Evolutionary conservation across 1,140 invertebrate genomes (phyloP), one percentile per base, ranked within the genome.

Genomic region (Drosophila pseudoananassae): DNA sequence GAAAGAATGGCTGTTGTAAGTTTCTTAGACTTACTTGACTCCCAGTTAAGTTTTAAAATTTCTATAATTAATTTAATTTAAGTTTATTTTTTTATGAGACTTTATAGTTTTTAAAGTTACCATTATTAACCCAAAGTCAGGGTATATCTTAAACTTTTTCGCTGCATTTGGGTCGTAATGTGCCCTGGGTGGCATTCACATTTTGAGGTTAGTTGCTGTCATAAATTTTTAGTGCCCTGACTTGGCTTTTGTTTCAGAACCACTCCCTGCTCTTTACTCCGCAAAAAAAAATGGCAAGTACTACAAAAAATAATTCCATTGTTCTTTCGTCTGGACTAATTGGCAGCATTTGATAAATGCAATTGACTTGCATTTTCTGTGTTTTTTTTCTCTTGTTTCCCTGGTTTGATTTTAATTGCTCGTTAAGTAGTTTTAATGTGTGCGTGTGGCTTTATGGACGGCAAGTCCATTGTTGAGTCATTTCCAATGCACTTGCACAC

Each of bases 161-260:
- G 23, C 55, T 43, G 61, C 82, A 64, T 57, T 76, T 64, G 33
- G 54, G 66, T 65, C 61, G 75, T 82, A 87, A 82, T 40, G 79
- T 58, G 78, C 47, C 69, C 69, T 57, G 82, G 56, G 50, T 66
- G 70, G 64, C 74, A 76, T 76, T 76, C 72, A 54, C 72, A 68
- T 71, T 85, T 82, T 87, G 83, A 78, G 82, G 83, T 87, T 87
- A 88, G 78, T 88, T 87, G 78, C 83, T 87, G 83, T 82, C 83
- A 87, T 87, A 87, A 88, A 88, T 87, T 87, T 87, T 88, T 78
- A 87, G 65, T 82, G 75, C 65, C 54, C 59, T 27, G 78, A 82
- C 49, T 69, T 61, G 56, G 56, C 82, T 64, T 78, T 85, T 80
- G 73, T 76, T 76, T 66, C n/a, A 54, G 12, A 10, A n/a, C 52